Conservation (phyloP, 2,113 vertebrate genomes). For the Craseonycteris thonglongyai region DNA sequence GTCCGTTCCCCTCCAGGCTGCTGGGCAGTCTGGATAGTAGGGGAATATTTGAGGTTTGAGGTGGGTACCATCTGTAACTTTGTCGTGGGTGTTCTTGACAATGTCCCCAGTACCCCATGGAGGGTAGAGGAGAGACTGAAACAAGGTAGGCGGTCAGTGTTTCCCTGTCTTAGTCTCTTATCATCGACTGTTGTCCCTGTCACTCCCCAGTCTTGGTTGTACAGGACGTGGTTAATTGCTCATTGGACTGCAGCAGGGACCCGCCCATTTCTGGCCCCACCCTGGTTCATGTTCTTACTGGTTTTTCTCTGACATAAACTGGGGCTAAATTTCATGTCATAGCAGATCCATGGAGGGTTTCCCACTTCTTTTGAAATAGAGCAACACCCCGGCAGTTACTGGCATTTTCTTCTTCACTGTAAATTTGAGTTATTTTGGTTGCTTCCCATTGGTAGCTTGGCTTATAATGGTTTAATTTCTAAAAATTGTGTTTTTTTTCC, state of each 20-base stretch:
- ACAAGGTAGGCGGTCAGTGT: background rate
- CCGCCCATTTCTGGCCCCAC: background rate
- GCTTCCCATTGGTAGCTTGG: background rate
- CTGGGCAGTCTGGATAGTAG: background rate
- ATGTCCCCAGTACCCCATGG: background rate
- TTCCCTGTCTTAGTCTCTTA: background rate
- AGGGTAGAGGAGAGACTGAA: background rate
- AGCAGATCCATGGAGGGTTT: background rate
- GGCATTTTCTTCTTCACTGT: background rate
- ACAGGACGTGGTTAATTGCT: background rate
- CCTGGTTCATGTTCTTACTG: background rate
- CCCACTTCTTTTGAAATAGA: background rate
- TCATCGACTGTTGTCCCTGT: accelerated
- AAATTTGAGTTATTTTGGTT: background rate
- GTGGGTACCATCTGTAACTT: background rate
- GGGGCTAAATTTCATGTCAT: background rate
- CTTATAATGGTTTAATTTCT: background rate
- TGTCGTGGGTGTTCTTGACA: background rate
- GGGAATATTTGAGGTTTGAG: background rate
- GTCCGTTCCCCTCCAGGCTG: background rate
- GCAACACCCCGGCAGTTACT: background rate
- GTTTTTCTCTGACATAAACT: background rate
- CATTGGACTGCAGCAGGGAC: background rate
- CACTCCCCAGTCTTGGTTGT: background rate
- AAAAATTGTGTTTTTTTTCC: background rate